Percentiles rank a stretch among this genome's conserved stretches.
These are phyloP conservation scores for Perizoma flavofasciatum DNA, from an alignment of 2,888 invertebrate species.

Conservation along the genomic window DNA sequence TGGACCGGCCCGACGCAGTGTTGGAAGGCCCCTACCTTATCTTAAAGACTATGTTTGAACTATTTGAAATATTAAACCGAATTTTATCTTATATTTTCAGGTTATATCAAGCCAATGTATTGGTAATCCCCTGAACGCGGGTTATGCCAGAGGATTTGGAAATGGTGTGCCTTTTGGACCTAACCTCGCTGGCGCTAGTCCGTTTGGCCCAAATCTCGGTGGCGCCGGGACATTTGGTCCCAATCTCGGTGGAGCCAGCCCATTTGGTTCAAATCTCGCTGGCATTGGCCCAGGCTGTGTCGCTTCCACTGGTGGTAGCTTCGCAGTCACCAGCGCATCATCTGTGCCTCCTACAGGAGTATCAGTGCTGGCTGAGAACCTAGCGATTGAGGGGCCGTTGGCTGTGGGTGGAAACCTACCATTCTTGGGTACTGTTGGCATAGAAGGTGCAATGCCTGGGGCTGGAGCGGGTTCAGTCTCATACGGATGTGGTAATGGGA, in stretches of 20 bases:
- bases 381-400: constrained; percentile 37
- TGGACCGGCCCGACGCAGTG: no score
- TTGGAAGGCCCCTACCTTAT: no score
- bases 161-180: constrained; percentile 13
- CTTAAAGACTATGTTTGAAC: no score
- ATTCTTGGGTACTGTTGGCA: constrained; percentile 39
- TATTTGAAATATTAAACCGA: no score
- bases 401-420: constrained; percentile 42
- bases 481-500: constrained; percentile 42
- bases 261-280: constrained; percentile 1
- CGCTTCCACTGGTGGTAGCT: constrained; percentile 30
- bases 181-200: not conserved
- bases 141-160: constrained; percentile 1
- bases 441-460: constrained; percentile 40
- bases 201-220: constrained; percentile 11
- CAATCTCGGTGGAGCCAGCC: not conserved
- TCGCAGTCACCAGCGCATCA: constrained; percentile 40
- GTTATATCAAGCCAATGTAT: constrained; percentile 29
- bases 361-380: constrained; percentile 43
- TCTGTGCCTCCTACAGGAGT: constrained; percentile 42
- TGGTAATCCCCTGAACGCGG: constrained; percentile 15
- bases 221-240: constrained; percentile 1
- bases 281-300: constrained; percentile 6
- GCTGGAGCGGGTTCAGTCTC: constrained; percentile 38
- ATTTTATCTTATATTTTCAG: constrained; percentile 25